Evolutionary conservation across 2,113 vertebrate genomes (phyloP).

Genomic region (Anarhynchus alexandrinus): DNA sequence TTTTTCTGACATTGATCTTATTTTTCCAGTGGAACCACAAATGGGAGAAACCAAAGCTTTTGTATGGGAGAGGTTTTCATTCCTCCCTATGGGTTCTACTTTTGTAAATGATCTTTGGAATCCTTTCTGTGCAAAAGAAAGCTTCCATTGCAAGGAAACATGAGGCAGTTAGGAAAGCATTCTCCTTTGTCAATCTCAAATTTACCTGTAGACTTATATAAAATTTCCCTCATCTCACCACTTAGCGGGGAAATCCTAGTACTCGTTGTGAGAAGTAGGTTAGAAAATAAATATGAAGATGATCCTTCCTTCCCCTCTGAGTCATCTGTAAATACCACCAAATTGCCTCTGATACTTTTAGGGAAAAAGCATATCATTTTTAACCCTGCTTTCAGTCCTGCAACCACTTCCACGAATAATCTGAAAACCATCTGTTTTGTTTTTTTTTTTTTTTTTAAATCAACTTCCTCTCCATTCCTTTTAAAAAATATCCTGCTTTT

Average conservation of each 20-base stretch:
- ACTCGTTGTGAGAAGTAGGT: neutral
- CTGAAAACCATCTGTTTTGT: neutral
- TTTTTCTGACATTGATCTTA: neutral
- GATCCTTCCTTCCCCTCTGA: conserved; percentile 17
- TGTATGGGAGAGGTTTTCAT: neutral
- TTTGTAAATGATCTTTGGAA: neutral
- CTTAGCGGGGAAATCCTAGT: neutral
- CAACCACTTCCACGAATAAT: neutral
- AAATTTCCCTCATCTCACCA: neutral
- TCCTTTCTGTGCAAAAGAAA: neutral
- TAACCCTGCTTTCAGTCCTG: conserved; percentile 16
- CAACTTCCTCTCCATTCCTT: neutral
- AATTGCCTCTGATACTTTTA: neutral
- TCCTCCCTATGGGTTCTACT: neutral
- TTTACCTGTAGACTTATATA: neutral
- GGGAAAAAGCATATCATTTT: neutral
- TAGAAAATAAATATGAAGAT: conserved; percentile 34
- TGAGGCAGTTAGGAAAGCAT: neutral
- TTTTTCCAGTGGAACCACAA: neutral
- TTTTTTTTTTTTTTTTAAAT: neutral
- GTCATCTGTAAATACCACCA: neutral
- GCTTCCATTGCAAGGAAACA: neutral
- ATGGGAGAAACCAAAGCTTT: neutral
- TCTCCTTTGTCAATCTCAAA: conserved; percentile 2
- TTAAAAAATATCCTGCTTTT: neutral